Percentiles rank a stretch among this genome's conserved stretches.
Conservation (phyloP, 1,140 invertebrate genomes). For the Drosophila fuyamai region DNA sequence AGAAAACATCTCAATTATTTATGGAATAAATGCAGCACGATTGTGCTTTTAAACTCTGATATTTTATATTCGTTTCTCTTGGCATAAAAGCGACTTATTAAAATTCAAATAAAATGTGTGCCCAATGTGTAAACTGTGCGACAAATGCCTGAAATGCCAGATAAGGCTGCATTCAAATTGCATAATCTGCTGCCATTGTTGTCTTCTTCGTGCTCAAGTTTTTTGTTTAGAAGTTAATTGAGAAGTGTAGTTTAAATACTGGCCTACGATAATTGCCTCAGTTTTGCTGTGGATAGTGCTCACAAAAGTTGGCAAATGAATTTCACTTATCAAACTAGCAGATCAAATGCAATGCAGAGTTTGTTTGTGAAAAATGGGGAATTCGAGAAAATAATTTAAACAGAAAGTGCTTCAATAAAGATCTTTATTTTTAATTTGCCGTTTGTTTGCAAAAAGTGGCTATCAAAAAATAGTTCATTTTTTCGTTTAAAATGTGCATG, state of each 20-base stretch:
- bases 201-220: neutral
- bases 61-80: neutral
- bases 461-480: neutral
- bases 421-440: neutral
- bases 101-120: constrained; percentile 47
- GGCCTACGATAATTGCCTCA: neutral
- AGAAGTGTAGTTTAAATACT: constrained; percentile 23
- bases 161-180: constrained; percentile 42
- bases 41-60: neutral
- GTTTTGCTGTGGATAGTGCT: neutral
- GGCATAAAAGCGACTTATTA: constrained; percentile 17
- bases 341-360: constrained; percentile 23
- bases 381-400: constrained; percentile 1
- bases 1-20: constrained; percentile 31
- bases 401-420: neutral
- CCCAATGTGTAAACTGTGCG: constrained; percentile 34
- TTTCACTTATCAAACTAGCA: constrained; percentile 23
- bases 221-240: constrained; percentile 34
- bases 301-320: constrained; percentile 24
- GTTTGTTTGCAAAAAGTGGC: neutral
- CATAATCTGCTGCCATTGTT: constrained; percentile 38
- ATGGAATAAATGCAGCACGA: constrained; percentile 25
- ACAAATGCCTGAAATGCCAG: constrained; percentile 41
- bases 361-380: constrained; percentile 1
- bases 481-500: neutral